These are phyloP conservation scores for Norana najaformis DNA, from an alignment of 2,888 invertebrate species.

Conservation along the genomic window DNA sequence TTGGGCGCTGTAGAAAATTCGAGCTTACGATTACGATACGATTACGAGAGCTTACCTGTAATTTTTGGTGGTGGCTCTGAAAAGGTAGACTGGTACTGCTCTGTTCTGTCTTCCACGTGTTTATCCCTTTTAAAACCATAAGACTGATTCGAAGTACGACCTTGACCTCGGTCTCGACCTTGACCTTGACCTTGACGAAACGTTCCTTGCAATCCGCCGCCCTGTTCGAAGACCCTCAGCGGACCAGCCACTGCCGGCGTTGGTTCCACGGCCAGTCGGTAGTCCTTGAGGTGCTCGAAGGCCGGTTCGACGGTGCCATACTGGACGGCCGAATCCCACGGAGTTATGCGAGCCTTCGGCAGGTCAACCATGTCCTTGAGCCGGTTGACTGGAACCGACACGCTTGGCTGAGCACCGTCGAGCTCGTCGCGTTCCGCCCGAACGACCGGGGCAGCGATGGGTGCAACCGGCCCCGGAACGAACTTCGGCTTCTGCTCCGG, in stretches of 20 bases:
- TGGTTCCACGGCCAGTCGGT: background rate
- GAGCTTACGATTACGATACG: background rate
- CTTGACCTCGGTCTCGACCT: background rate
- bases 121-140: background rate
- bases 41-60: background rate
- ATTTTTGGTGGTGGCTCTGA: background rate
- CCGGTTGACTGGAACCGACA: slow-evolving; percentile 54
- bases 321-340: slow-evolving; percentile 41
- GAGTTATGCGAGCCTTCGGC: slow-evolving; percentile 40
- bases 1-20: no score
- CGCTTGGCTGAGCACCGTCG: slow-evolving; percentile 59
- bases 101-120: background rate
- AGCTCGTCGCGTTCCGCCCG: background rate
- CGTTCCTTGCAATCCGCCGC: background rate
- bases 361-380: slow-evolving; percentile 42
- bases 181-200: slow-evolving; percentile 2
- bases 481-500: slow-evolving; percentile 19
- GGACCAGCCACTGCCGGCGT: background rate
- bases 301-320: slow-evolving; percentile 68
- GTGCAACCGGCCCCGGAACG: background rate
- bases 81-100: background rate
- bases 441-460: background rate
- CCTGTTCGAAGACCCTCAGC: background rate
- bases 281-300: slow-evolving; percentile 64
- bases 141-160: background rate